Conservation (phyloP, 2,888 invertebrate genomes). For the Crossocerus cetratus region DNA sequence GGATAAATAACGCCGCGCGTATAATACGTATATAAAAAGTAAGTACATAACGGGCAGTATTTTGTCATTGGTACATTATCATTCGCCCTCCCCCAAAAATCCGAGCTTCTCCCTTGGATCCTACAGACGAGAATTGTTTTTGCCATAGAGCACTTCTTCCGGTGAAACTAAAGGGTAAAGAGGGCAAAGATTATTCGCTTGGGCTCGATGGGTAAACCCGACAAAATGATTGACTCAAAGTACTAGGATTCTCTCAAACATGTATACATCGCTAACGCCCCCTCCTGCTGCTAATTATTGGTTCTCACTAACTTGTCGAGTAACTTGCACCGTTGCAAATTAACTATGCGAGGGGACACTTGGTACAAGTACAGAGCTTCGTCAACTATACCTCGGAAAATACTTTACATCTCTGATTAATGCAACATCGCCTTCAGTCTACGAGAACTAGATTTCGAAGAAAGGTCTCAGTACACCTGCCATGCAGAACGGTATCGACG, state of each 20-base stretch:
- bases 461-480: no score
- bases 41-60: neutral
- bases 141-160: no score
- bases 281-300: neutral
- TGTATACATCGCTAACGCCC: neutral
- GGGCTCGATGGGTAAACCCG: neutral
- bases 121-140: no score
- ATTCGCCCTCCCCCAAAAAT: no score
- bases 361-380: neutral
- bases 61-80: neutral
- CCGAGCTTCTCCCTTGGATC: no score
- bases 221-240: neutral
- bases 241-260: neutral
- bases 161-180: no score
- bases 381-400: no score
- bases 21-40: neutral
- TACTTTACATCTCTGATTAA: no score
- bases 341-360: neutral
- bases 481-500: no score
- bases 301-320: neutral
- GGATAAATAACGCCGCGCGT: no score
- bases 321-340: neutral
- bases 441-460: no score
- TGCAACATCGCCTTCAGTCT: no score
- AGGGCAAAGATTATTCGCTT: neutral